Evolutionary conservation across 1,140 invertebrate genomes (phyloP), one percentile per base, ranked within the genome.

Genomic region (Oryctes rhinoceros): DNA sequence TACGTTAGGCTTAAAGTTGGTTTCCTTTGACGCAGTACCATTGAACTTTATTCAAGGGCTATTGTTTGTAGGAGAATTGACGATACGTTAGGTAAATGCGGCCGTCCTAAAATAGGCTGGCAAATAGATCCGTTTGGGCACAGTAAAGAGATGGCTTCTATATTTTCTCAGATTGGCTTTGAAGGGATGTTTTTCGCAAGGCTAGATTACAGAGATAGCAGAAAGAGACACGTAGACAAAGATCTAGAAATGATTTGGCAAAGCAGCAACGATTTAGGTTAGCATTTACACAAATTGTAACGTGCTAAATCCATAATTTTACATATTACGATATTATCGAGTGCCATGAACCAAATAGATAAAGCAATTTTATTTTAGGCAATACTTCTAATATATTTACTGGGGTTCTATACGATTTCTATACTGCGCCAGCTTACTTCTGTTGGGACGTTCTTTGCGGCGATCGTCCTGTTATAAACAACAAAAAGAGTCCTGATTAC

Each of bases 221-320:
- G 88, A 24, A 83, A 89, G 1, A 89, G 95, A 84, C 87, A 91
- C 76, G 87, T 90, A 48, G 89, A 90, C 44, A 92, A 92, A 86
- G 91, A 90, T 62, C 90, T 95, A 88, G 95, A 97, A 87, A 91
- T 95, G 85, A 89, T 96, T 80, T 97, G 95, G 95, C 89, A 92
- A 85, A 91, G 87, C 82, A 90, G 94, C 90, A 89, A 91, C 75
- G 90, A 90, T 80, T 85, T 89, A 79, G 89, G 88, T 88, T 86
- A 87, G 80, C 78, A 78, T 20, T 53, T 13, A 15, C 11, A 85
- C n/a, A 80, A 88, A 86, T 86, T 18, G 87, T 88, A 84, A 88
- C 87, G 86, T 88, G 86, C 0, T 13, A 53, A 53, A 53, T 53
- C 1, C n/a, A 53, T 53, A 53, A 53, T 13, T 53, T 53, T 53